Base-by-base conservation (phyloP, 2,888 invertebrate genomes). In the Spisula solida region DNA sequence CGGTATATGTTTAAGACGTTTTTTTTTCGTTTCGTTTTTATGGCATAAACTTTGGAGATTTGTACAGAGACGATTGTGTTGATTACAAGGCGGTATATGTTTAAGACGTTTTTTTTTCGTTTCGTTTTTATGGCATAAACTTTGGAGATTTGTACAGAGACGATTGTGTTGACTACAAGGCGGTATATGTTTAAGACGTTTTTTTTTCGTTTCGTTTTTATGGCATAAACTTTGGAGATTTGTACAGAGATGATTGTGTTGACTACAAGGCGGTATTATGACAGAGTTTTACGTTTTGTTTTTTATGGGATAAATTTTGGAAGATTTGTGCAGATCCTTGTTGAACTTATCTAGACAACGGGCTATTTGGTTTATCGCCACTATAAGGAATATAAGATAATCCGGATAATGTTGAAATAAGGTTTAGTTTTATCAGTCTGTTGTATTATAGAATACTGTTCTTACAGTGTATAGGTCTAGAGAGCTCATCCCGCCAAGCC, bases 351-450 rank as follows among this genome's bases (percentile, higher is more conserved):
- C 25, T 66, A 25, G 60, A 25, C 60, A 10, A 66, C 25, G 14
- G n/a, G 18, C 0, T 10, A 5, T n/a, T 66, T 25, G 25, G n/a
- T 66, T n/a, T 66, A 25, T 66, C n/a, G n/a, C 25, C 4, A 12
- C 60, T 25, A 66, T 66, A 66, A 75, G 25, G 51, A 51, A 51
- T 83, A 70, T 47, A 41, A 29, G 29, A 55, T 48, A 29, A 51
- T 84, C 51, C 78, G 66, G 48, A 82, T 75, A 78, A 14, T 78
- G 47, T 78, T 47, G 75, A 84, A 75, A 75, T 25, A 75, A 12
- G 55, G 84, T 55, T 78, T 84, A 78, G 51, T 66, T 75, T 84
- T 84, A 84, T 84, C 84, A 51, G 31, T 25, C 12, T 66, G 60
- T n/a, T 25, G 60, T n/a, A 41, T 41, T 41, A 41, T 41, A 41